Base-by-base conservation (phyloP, 2,797 vertebrate species). In the Brotogeris chrysoptera region DNA sequence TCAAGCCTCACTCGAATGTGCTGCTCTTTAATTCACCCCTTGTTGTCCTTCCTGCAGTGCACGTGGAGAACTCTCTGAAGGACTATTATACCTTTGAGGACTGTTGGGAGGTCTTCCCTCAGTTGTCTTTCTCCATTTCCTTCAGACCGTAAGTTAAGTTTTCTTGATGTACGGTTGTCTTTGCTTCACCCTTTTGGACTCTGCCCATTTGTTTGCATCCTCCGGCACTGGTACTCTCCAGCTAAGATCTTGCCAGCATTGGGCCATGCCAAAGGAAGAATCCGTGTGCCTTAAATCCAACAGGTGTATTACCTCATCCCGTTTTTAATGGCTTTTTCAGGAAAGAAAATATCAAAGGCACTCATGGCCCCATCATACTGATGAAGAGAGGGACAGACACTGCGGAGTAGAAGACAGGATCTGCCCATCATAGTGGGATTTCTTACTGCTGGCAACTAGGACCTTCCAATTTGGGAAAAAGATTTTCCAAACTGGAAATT, bases 301-400 rank as follows among this genome's bases (percentile, higher is more conserved):
- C 14, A n/a, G 4, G 5, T 38, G 5, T 18, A 20, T 68, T 65
- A 71, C 23, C 16, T 64, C 61, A 64, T 25, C 41, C 36, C 12
- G 7, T 41, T 88, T 82, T 24, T 4, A 18, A 44, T 24, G 38
- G 6, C 23, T 65, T 82, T 84, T 72, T 53, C 20, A 32, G 49
- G 44, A 71, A 41, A 60, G 19, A 61, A 80, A 68, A 24, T 2
- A 11, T 2, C 50, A 49, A 3, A 28, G 17, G 16, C 23, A 52
- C 9, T 47, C 32, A 4, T 16, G 49, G 19, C 18, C 32, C 18
- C 1, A 1, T 30, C 0, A 0, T 41, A 36, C 43, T 0, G 0
- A 14, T 20, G 53, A 72, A 15, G 70, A 81, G 18, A 2, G 9
- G 13, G 11, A 55, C 0, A 0, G 55, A 39, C 27, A 24, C 5